phyloP scores from a whole-genome alignment of 2,797 vertebrate genomes.

The Cetoscarus ocellatus region DNA sequence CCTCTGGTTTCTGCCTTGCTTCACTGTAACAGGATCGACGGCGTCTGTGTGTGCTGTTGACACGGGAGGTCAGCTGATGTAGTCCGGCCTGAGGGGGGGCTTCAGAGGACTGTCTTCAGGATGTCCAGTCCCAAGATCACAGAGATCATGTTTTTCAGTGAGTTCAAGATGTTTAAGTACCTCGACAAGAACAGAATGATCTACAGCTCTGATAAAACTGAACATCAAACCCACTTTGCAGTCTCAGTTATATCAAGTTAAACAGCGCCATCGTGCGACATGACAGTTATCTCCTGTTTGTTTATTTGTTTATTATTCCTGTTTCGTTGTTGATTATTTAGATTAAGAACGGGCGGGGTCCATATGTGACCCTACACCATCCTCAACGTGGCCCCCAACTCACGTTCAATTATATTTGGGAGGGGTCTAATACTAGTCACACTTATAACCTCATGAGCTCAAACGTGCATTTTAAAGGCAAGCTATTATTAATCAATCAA shows the following conservation, averaged over 20 bases:
- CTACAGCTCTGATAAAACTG: neutral
- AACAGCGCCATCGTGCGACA: conserved; percentile 24
- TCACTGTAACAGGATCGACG: conserved; percentile 57
- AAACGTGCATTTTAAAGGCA: no score
- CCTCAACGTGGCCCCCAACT: no score
- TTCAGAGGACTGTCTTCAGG: conserved; percentile 16
- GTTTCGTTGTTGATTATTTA: no score
- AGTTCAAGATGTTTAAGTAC: neutral
- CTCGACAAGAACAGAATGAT: neutral
- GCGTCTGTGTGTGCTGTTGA: conserved; percentile 76
- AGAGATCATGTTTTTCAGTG: no score
- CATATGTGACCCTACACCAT: no score
- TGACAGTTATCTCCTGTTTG: no score
- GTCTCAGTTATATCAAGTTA: neutral
- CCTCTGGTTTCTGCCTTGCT: conserved; percentile 67
- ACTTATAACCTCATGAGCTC: no score
- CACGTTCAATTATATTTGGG: no score
- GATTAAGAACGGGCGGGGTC: no score
- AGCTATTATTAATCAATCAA: no score
- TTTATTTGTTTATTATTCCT: no score
- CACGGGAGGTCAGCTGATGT: conserved; percentile 71
- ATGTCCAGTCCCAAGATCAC: neutral
- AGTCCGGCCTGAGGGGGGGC: conserved; percentile 49
- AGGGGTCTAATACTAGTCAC: no score
- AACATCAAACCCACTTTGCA: neutral